Evolutionary conservation across 2,113 vertebrate species (phyloP).

Genomic region (Daubentonia madagascariensis): DNA sequence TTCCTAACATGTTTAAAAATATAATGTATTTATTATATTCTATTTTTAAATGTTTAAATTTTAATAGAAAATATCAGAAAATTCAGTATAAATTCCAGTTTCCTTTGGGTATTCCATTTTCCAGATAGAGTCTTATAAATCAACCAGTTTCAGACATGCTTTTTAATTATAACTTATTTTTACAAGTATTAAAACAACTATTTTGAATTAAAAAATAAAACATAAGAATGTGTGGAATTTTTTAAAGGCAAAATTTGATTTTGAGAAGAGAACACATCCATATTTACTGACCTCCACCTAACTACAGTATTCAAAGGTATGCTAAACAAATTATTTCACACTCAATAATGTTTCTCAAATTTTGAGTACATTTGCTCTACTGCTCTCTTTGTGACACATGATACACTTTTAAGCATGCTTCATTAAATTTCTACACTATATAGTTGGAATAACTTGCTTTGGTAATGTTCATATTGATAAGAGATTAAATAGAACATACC

Average conservation of each 20-base stretch:
- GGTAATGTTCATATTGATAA: neutral
- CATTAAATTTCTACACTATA: neutral
- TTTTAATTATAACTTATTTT: neutral
- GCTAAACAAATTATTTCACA: neutral
- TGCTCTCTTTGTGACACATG: neutral
- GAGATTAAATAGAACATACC: neutral
- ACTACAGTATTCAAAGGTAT: neutral
- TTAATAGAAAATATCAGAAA: neutral
- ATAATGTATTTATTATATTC: neutral
- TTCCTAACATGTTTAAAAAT: neutral
- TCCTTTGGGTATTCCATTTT: neutral
- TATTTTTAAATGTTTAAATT: neutral
- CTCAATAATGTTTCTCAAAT: neutral
- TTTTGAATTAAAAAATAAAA: neutral
- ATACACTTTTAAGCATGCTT: neutral
- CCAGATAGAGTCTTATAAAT: neutral
- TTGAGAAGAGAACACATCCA: neutral
- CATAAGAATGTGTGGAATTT: neutral
- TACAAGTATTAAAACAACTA: neutral
- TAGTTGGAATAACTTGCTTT: neutral
- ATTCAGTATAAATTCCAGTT: fast-evolving
- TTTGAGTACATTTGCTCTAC: neutral
- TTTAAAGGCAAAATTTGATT: neutral
- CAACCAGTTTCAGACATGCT: neutral
- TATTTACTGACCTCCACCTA: neutral